Evolutionary conservation across 2,797 vertebrate species (phyloP), one percentile per base, ranked within the genome.

Genomic region (Dicrostonyx torquatus): DNA sequence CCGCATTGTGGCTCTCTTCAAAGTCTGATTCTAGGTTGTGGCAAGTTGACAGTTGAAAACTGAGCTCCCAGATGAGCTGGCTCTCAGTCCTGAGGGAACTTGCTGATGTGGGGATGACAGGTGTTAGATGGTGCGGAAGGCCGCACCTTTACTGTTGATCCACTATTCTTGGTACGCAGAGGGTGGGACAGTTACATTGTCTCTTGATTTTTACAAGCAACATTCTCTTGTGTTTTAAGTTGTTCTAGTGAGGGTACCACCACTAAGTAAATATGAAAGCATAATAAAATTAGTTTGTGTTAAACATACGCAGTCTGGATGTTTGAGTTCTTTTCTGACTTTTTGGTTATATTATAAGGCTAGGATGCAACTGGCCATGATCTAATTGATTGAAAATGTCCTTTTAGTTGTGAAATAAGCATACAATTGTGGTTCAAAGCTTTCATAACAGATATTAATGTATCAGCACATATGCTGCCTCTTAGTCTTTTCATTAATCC

Each of bases 331-430:
- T 75, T 53, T 31, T 80, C 14, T 80, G 34, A 91, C 45, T 68
- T 58, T 14, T 66, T 73, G 58, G 31, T 68, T 78, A 62, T 29
- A 75, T 88, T 70, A 34, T 45, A 43, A 29, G 24, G 40, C 11
- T 77, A 50, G 76, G 89, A 53, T 87, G 50, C 37, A 93, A 78
- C 82, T 88, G 37, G 76, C 2, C 5, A 1, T 58, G 37, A 92
- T 92, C 83, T 90, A 73, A 14, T 75, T 22, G 45, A 91, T 89
- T 84, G 66, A 68, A 78, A 84, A 58, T 91, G 72, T 9, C 60
- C 64, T 87, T 95, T 40, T 87, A 29, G 22, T 88, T 43, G n/a
- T n/a, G 62, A 89, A 84, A 68, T 66, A 55, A 53, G 31, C 29
- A 31, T 34, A 18, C 50, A 53, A 50, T 79, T 55, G 20, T 86